Base-by-base conservation (phyloP, 92 coral and sea anemone genomes). In the Parazoanthus atlanticus region DNA sequence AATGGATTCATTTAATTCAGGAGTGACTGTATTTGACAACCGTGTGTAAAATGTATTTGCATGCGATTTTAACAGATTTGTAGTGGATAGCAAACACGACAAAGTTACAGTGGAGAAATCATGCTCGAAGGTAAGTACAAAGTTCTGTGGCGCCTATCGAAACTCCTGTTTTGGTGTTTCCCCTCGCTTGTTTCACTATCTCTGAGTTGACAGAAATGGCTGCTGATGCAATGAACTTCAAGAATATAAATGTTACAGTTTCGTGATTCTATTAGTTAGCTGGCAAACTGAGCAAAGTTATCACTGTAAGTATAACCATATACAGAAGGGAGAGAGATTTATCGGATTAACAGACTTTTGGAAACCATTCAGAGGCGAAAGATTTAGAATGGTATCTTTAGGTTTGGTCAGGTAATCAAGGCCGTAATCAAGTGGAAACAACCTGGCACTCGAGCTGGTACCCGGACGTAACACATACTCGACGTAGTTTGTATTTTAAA, bases 61-160 rank as follows among this genome's bases (percentile, higher is more conserved):
- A 40, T 38, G 74, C 15, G 52, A 84, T 46, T 82, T 84, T 84
- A 79, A 84, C 87, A 84, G 87, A 40, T 43, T 72, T 84, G 17
- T 69, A 69, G 87, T 28, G 61, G 78, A 84, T 16, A 40, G 66
- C 78, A 84, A 70, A 69, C 87, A 84, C 13, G 61, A 23, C 78
- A 72, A 69, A 84, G 78, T 30, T 40, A 54, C 66, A 41, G 87
- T 28, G 78, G 78, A 84, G 36, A 29, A 84, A 76, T 74, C 40
- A 84, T 70, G 87, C 77, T 29, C 67, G 64, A 84, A 41, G 87
- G 87, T 84, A 41, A 84, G 87, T 84, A 30, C 30, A 23, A 38
- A 66, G 17, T 6, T 70, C 38, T 40, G 19, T 84, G 67, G 16
- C 78, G 34, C 78, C 52, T 70, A 70, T 82, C 33, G 13, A 28